Conservation (phyloP, 2,797 vertebrate genomes). For the Oreortyx pictus region DNA sequence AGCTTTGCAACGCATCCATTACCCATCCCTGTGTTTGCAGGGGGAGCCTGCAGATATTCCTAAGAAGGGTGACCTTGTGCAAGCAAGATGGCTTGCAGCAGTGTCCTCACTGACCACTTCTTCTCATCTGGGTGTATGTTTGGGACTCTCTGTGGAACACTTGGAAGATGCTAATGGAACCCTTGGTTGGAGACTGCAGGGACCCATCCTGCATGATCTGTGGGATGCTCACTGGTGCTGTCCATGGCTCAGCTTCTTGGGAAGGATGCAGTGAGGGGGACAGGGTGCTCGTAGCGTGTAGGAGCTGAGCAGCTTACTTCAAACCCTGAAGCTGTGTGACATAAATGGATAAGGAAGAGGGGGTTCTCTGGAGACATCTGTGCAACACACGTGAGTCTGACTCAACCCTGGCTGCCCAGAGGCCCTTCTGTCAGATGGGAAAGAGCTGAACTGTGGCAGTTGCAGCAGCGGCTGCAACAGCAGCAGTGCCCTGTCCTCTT, state of each 20-base stretch:
- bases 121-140: neutral
- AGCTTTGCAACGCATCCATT: neutral
- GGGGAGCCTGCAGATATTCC: neutral
- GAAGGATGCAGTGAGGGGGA: neutral
- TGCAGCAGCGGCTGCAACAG: slow-evolving; percentile 47
- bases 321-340: neutral
- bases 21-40: neutral
- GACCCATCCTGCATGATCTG: neutral
- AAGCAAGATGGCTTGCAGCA: neutral
- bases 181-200: neutral
- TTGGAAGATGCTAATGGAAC: fast-evolving
- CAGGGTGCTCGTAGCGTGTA: neutral
- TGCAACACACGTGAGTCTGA: slow-evolving; percentile 4
- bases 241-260: neutral
- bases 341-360: slow-evolving; percentile 10
- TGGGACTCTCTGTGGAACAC: neutral
- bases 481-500: slow-evolving; percentile 30
- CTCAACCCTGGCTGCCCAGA: slow-evolving; percentile 64
- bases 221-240: fast-evolving
- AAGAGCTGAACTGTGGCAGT: slow-evolving; percentile 53
- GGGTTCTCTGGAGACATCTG: slow-evolving; percentile 29
- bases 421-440: slow-evolving; percentile 59
- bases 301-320: fast-evolving
- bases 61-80: neutral
- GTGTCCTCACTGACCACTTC: neutral